These are phyloP conservation scores for Anarsia innoxiella DNA, from an alignment of 2,888 invertebrate genomes.

Conservation along the genomic window DNA sequence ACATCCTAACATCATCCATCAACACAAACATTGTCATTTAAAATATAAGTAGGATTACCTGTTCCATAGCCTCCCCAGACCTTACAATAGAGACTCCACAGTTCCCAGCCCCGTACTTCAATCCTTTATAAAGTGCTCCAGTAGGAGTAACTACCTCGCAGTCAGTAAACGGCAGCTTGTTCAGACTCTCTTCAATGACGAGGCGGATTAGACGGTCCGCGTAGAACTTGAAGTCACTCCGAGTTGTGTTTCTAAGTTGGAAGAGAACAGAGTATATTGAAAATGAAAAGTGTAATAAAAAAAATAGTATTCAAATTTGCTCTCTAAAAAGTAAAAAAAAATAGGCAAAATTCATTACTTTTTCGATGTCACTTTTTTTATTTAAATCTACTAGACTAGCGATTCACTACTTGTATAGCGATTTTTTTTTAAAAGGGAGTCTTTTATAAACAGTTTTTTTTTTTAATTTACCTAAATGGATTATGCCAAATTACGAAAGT, in stretches of 20 bases:
- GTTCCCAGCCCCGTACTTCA: slow-evolving; percentile 97
- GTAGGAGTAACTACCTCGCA: slow-evolving; percentile 96
- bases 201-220: slow-evolving; percentile 97
- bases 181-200: slow-evolving; percentile 98
- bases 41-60: too few relatives aligned
- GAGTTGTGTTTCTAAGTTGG: slow-evolving; percentile 83
- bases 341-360: background rate
- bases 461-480: too few relatives aligned
- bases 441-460: too few relatives aligned
- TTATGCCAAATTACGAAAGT: too few relatives aligned
- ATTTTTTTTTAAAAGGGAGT: too few relatives aligned
- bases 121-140: slow-evolving; percentile 90
- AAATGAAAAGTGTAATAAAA: background rate
- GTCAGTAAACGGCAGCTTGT: slow-evolving; percentile 95
- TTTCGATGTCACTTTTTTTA: too few relatives aligned
- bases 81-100: slow-evolving; percentile 98
- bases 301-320: background rate
- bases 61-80: slow-evolving; percentile 97
- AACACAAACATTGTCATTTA: too few relatives aligned
- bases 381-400: too few relatives aligned
- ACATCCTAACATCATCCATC: too few relatives aligned
- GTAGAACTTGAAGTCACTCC: slow-evolving; percentile 98
- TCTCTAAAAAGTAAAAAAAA: too few relatives aligned
- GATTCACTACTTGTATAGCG: too few relatives aligned
- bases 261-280: background rate